phyloP scores from a whole-genome alignment of 2,113 vertebrate species.

The Empidonax traillii region DNA sequence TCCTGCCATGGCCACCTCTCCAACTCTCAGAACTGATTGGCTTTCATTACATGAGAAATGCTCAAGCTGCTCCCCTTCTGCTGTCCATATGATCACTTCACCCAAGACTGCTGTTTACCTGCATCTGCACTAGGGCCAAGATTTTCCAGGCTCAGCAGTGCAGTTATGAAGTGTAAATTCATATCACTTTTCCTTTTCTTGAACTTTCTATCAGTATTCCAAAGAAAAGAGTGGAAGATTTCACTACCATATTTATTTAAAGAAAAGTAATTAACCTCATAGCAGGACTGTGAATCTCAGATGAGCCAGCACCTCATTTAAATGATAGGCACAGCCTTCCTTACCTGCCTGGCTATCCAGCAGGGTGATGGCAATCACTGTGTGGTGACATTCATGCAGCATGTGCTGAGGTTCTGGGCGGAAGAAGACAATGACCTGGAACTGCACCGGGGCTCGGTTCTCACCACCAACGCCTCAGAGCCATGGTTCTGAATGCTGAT shows the following conservation, averaged over 20 bases:
- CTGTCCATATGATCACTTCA: neutral
- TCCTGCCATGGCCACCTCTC: neutral
- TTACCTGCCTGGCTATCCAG: neutral
- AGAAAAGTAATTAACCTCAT: conserved; percentile 26
- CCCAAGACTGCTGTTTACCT: neutral
- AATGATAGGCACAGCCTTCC: neutral
- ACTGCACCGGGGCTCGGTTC: neutral
- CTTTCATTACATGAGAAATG: neutral
- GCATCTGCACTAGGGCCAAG: neutral
- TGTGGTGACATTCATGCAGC: neutral
- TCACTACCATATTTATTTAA: neutral
- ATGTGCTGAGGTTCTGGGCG: rapidly evolving
- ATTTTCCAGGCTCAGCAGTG: neutral
- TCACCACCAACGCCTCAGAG: neutral
- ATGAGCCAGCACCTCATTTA: neutral
- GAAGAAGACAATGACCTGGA: neutral
- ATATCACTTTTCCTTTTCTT: neutral
- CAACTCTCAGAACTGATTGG: neutral
- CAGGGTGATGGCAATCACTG: neutral
- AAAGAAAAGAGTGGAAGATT: neutral
- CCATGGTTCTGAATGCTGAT: neutral
- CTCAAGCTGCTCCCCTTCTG: neutral
- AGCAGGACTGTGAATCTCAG: neutral
- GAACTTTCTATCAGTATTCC: neutral
- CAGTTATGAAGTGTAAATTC: neutral